Evolutionary conservation across 2,888 invertebrate species (phyloP).

Genomic region (Neuroscelio doddi): DNA sequence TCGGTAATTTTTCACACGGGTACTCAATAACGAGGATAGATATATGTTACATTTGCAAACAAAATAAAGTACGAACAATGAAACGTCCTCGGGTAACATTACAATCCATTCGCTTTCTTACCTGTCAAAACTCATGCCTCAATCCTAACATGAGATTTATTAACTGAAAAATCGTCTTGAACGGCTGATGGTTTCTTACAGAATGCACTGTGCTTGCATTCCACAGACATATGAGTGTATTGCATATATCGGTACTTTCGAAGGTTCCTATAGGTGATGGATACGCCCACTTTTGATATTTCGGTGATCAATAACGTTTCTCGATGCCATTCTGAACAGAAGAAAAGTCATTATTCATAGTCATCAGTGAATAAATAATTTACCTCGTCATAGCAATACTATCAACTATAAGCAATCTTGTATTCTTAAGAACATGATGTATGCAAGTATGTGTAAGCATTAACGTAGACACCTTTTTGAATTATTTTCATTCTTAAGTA

Average conservation of each 20-base stretch:
- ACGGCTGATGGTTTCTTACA: neutral
- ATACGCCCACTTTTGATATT: slow-evolving; percentile 67
- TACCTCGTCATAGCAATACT: slow-evolving; percentile 61
- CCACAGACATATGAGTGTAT: neutral
- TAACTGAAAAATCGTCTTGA: slow-evolving; percentile 7
- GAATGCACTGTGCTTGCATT: slow-evolving; percentile 1
- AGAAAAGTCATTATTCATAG: slow-evolving; percentile 65
- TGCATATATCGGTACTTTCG: slow-evolving; percentile 11
- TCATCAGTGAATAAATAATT: slow-evolving; percentile 68
- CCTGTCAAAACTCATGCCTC: too few relatives aligned
- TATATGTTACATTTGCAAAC: too few relatives aligned
- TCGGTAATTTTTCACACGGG: too few relatives aligned
- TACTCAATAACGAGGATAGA: too few relatives aligned
- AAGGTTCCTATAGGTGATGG: slow-evolving; percentile 57
- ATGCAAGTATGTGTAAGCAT: too few relatives aligned
- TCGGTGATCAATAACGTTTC: slow-evolving; percentile 66
- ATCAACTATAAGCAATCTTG: slow-evolving; percentile 40
- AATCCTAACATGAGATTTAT: slow-evolving; percentile 3
- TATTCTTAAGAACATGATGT: neutral
- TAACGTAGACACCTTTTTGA: too few relatives aligned
- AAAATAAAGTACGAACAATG: too few relatives aligned
- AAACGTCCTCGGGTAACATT: too few relatives aligned
- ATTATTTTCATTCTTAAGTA: too few relatives aligned
- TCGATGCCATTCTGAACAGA: slow-evolving; percentile 56
- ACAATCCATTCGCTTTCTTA: too few relatives aligned